These are phyloP conservation scores for Andrena marginata DNA, from an alignment of 2,888 invertebrate species.

Conservation along the genomic window DNA sequence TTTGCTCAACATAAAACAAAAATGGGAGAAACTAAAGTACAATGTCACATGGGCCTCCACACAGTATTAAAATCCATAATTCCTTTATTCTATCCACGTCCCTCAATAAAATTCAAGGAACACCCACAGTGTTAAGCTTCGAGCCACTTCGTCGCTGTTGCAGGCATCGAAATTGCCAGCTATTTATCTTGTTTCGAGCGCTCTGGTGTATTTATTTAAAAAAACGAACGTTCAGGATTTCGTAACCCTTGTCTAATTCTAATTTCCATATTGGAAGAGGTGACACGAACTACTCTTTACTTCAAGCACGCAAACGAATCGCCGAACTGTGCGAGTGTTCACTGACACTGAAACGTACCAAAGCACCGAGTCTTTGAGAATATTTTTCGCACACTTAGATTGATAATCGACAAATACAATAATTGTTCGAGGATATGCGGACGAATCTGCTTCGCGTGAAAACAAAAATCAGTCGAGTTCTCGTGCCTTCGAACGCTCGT, in stretches of 20 bases:
- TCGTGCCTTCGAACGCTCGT: not conserved
- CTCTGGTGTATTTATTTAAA: conserved; percentile 1
- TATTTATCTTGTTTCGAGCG: not conserved
- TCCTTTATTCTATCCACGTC: too few species aligned
- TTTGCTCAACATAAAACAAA: too few species aligned
- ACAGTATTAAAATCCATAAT: too few species aligned
- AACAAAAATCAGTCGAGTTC: not conserved
- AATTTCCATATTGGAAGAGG: not conserved
- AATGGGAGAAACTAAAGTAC: too few species aligned
- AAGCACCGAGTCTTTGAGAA: not conserved
- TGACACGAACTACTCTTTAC: not conserved
- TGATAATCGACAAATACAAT: not conserved
- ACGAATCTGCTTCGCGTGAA: not conserved
- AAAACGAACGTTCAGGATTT: not conserved
- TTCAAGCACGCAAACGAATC: not conserved
- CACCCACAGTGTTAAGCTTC: too few species aligned
- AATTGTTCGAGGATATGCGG: not conserved
- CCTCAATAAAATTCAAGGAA: too few species aligned
- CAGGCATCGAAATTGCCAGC: conserved; percentile 2
- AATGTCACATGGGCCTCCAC: too few species aligned
- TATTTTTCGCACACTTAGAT: not conserved
- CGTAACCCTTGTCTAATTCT: not conserved
- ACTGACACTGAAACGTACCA: too few species aligned
- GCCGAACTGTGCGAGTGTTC: too few species aligned
- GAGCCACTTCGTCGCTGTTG: not conserved